A percentile compares a stretch with the other conserved stretches of the same genome.
Evolutionary conservation across 2,797 vertebrate species (phyloP).

Genomic region (Microtus agrestis): DNA sequence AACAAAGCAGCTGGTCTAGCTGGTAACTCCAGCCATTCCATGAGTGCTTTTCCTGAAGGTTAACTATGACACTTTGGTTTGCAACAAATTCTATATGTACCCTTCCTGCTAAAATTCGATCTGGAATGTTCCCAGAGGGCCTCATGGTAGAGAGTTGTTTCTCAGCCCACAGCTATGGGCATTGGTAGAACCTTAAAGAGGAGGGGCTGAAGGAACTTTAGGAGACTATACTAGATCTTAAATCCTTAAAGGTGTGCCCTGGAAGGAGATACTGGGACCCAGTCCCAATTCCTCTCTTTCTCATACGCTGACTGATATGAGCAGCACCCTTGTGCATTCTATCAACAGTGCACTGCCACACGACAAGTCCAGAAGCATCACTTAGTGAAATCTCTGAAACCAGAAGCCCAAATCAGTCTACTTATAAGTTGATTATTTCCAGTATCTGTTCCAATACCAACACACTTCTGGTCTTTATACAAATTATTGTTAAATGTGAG

Average conservation of each 20-base stretch:
- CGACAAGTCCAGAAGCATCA: not conserved
- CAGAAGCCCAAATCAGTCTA: not conserved
- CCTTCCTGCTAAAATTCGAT: not conserved
- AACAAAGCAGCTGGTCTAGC: conserved; percentile 2
- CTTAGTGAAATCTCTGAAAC: not conserved
- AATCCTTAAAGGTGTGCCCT: not conserved
- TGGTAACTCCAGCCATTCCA: not conserved
- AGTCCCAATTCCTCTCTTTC: not conserved
- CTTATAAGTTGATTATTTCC: not conserved
- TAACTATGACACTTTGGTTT: not conserved
- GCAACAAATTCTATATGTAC: not conserved
- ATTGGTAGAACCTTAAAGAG: not conserved
- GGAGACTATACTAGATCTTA: not conserved
- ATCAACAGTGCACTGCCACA: not conserved
- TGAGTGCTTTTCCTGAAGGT: not conserved
- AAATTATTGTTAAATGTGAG: not conserved
- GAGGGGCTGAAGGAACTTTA: not conserved
- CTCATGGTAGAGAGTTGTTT: not conserved
- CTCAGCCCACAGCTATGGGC: not conserved
- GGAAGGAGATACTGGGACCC: not conserved
- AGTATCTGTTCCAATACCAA: not conserved
- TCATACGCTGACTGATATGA: not conserved
- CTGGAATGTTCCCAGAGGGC: not conserved
- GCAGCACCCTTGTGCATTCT: not conserved
- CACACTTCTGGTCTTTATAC: not conserved